Base-by-base conservation (phyloP, 2,113 vertebrate genomes). In the Carassius gibelio region DNA sequence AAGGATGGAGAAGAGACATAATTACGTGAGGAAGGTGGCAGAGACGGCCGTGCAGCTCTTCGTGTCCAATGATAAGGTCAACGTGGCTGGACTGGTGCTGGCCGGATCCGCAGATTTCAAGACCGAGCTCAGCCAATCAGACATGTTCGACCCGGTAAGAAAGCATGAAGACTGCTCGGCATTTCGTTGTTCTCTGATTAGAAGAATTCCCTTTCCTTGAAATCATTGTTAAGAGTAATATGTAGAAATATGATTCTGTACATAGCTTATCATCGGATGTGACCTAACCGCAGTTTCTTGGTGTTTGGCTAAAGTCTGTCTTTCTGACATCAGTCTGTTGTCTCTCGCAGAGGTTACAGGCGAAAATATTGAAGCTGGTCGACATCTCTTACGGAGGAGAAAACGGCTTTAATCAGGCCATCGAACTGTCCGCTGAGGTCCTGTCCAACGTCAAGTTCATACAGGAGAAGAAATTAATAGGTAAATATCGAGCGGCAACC, bases 371-470 rank as follows among this genome's bases (percentile, higher is more conserved):
- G 93, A 99, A 99, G 94, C 94, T 99, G 94, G 98, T 99, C 92
- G 98, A 99, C 93, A 99, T 99, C 92, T 99, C 98, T 23, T 99
- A 99, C 2, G 98, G 98, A 91, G 98, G 98, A 91, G 98, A 99
- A 93, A 99, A 99, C 90, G 98, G 98, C 92, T 99, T 99, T 91
- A 99, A 99, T 93, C 98, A 99, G 94, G 98, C 98, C 86, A 99
- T 99, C 87, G 98, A 99, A 89, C 96, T 99, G 84, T 99, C 98
- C 77, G 97, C 98, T 84, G 98, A 99, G 89, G 97, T 99, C 90
- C 97, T 99, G 87, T 99, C 97, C 91, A 99, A 98, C 91, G 98
- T 99, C 93, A 99, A 99, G 93, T 99, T 99, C 93, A 99, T 99
- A 92, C 98, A 99, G 93, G 98, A 99, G 92, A 99, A 99, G 92